Conservation (phyloP, 2,113 vertebrate genomes). For the Martes martes region DNA sequence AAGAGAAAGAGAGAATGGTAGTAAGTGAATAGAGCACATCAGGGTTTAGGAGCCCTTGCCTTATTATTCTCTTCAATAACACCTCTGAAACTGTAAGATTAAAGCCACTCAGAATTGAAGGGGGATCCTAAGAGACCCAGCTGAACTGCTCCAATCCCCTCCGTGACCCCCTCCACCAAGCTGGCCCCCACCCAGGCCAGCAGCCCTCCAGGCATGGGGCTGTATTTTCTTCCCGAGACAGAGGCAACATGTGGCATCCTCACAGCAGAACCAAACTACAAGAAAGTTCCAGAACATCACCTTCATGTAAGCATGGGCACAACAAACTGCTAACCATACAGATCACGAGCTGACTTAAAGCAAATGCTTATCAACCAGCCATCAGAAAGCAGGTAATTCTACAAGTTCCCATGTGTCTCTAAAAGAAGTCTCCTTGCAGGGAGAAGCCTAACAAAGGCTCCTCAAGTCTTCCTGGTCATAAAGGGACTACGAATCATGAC, state of each 20-base stretch:
- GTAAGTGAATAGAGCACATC: background rate
- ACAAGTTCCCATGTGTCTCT: background rate
- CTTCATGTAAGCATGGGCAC: fast-evolving
- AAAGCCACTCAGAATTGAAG: background rate
- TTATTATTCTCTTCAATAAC: background rate
- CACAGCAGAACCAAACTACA: background rate
- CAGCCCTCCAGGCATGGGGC: too few species aligned
- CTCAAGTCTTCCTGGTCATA: background rate
- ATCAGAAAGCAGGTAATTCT: background rate
- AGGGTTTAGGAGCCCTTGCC: background rate
- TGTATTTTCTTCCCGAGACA: background rate
- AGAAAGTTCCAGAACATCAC: background rate
- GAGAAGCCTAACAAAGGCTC: background rate
- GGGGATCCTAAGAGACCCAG: background rate
- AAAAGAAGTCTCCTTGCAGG: background rate
- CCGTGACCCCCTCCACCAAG: background rate
- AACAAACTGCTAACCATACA: background rate
- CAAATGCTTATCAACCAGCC: background rate
- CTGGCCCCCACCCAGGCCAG: background rate
- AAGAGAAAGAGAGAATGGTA: background rate
- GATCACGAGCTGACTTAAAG: background rate
- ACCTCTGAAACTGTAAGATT: background rate
- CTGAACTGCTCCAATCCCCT: background rate
- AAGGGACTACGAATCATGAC: background rate
- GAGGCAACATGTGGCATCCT: background rate